Evolutionary conservation across 1,140 invertebrate species (phyloP), one percentile per base, ranked within the genome.

Genomic region (Drosophila pallidifrons): DNA sequence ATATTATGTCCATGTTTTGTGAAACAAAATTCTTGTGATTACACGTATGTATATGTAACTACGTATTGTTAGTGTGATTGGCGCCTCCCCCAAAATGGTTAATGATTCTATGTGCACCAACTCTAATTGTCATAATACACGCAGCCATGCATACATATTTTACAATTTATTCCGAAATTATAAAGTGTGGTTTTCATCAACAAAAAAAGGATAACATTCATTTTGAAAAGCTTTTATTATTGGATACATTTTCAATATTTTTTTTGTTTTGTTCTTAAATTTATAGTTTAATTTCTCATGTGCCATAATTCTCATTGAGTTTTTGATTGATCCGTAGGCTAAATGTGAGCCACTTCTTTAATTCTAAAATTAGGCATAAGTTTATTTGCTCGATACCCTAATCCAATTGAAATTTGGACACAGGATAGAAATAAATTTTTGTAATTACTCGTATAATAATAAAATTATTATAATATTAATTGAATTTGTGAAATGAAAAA

Each of bases 11-110:
- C 69, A 81, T 73, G 58, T 81, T 81, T 72, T 83, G 74, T 87
- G 45, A 88, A 88, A 88, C 66, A 73, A 87, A 87, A 87, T 87
- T 88, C 60, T 88, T 87, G 83, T 87, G 83, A 87, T 87, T 83
- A 72, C 80, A 63, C 25, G 69, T 68, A 61, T 64, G 65, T 68
- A 63, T 68, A 68, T 69, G 66, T 66, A 69, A 65, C 54, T 59
- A 72, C 74, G 55, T 70, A 80, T 88, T 87, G 80, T 85, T 86
- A 78, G 58, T 66, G 55, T 85, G 81, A 67, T 75, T 66, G 49
- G 58, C 47, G 46, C 43, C 58, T 67, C 52, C 70, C 79, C 45
- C 8, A 11, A 64, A 25, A 20, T 60, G 46, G 35, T 59, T 59
- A 52, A 68, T 60, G 54, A 57, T 61, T 69, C 49, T 55, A 61